Evolutionary conservation across 2,113 vertebrate species (phyloP).

Genomic region (Gnathonemus longibarbis): DNA sequence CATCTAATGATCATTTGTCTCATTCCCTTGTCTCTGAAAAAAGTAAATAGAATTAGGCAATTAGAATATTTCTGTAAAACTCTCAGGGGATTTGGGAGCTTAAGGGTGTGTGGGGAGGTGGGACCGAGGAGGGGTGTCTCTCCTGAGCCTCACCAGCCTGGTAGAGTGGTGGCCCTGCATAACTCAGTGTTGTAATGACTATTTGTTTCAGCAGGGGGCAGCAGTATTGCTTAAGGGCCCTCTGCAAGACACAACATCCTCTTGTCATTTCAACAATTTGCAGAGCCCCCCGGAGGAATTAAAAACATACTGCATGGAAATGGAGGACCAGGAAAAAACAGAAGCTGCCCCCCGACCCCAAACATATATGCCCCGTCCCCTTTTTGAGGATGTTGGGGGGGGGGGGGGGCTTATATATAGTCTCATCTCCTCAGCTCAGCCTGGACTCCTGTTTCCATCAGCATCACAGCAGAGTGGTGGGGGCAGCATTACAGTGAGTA

Average conservation of each 20-base stretch:
- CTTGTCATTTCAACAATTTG: not conserved
- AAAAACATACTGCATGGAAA: not conserved
- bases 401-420: not conserved
- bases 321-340: not conserved
- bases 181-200: not conserved
- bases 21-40: not conserved
- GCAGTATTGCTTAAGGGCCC: not conserved
- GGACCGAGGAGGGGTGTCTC: not conserved
- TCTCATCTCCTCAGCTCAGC: too few relatives aligned
- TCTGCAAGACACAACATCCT: not conserved
- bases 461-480: not conserved
- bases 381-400: not conserved
- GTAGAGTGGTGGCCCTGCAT: not conserved
- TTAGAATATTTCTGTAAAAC: not conserved
- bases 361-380: not conserved
- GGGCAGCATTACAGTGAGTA: not conserved
- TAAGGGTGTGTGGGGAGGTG: not conserved
- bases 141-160: not conserved
- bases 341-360: not conserved
- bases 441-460: not conserved
- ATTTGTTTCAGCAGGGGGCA: not conserved
- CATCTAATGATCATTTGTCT: not conserved
- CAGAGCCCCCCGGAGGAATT: not conserved
- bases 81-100: not conserved
- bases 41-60: constrained; percentile 14